A percentile compares a stretch with the other conserved stretches of the same genome.
These are phyloP conservation scores for Paedocypris micromegethes DNA, from an alignment of 2,797 vertebrate species.

Conservation along the genomic window DNA sequence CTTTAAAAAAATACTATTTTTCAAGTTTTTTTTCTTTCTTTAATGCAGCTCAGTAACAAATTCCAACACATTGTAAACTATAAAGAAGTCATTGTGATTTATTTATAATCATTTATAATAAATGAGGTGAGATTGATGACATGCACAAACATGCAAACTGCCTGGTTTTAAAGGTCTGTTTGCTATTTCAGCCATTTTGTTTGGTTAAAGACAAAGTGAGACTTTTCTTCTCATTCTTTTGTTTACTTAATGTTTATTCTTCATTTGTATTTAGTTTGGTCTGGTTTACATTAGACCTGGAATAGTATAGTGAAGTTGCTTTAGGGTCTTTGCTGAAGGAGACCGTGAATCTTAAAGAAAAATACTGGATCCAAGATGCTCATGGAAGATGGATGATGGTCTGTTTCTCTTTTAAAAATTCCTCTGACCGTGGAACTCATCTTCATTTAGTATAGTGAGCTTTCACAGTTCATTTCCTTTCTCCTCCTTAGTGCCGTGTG, in stretches of 20 bases:
- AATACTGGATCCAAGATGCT: conserved; percentile 5
- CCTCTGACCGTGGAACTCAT: not conserved
- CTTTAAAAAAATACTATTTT: not conserved
- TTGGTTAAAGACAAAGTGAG: too few species aligned
- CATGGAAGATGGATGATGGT: not conserved
- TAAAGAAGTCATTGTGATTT: not conserved
- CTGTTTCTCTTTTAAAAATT: not conserved
- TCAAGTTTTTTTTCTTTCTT: not conserved
- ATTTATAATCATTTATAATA: not conserved
- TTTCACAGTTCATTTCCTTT: conserved; percentile 1
- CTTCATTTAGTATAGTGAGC: not conserved
- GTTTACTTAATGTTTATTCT: not conserved
- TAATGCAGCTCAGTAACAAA: not conserved
- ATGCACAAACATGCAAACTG: not conserved
- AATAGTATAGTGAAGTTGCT: not conserved
- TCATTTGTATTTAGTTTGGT: not conserved
- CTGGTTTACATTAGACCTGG: not conserved
- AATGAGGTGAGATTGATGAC: conserved; percentile 13
- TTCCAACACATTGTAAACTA: conserved; percentile 2
- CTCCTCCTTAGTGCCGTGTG: conserved; percentile 20
- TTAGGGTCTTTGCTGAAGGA: not conserved
- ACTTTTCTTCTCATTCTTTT: not conserved
- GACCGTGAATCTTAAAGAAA: conserved; percentile 3
- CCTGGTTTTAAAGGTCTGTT: not conserved
- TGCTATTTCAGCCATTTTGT: not conserved